Base-by-base conservation (phyloP, 92 coral and sea anemone species). In the Heliopora coerulea region DNA sequence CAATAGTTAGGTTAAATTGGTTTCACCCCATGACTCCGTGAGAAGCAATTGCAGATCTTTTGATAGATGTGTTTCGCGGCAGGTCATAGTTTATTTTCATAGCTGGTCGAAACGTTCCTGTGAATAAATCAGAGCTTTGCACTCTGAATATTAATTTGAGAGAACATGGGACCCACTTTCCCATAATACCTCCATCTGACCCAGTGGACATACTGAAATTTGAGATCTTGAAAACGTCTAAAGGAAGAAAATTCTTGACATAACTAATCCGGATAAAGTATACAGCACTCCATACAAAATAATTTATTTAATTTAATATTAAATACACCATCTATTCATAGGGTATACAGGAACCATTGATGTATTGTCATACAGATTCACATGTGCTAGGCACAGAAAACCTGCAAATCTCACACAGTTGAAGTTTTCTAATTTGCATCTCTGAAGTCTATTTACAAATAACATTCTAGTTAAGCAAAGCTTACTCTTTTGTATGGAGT, bases 381-480 rank as follows among this genome's bases (percentile, higher is more conserved):
- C n/a, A n/a, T n/a, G n/a, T n/a, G n/a, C n/a, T n/a, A n/a, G n/a
- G 42, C 42, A 4, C 4, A 37, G 11, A 37, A 37, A 37, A 37
- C 42, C 42, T 37, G 42, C 42, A 4, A 37, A 11, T 37, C 6
- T 37, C 41, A 23, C 19, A 52, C 18, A 21, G 75, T 21, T 18
- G 58, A 17, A 56, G 24, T 56, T 56, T 63, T 26, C 29, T 27
- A 37, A 31, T 3, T 34, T 31, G 63, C 77, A 70, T 62, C 77
- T 70, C 63, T 52, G 52, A 25, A 15, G 0, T 33, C 27, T 70
- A 70, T 70, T 52, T 54, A 70, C 63, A 70, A 42, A 25, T 68
- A 56, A 68, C 19, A 48, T 50, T 39, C 59, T 30, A 68, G 15
- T 46, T 68, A 59, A 68, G 59, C 62, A 70, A 31, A 46, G 33